Evolutionary conservation across 2,113 vertebrate genomes (phyloP).

Genomic region (Microcebus jonahi): DNA sequence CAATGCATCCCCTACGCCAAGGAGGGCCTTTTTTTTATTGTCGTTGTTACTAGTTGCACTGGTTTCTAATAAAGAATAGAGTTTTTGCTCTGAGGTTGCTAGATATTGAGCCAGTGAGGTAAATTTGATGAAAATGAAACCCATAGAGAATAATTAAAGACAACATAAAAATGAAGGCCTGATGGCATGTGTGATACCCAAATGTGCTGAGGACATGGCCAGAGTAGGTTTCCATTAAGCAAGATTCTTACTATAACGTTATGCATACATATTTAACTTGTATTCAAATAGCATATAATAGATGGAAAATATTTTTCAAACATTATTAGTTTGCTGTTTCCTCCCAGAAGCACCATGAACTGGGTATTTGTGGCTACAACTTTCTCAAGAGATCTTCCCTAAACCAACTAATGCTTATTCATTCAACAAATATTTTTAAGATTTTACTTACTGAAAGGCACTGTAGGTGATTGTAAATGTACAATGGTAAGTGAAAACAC

Average conservation of each 20-base stretch:
- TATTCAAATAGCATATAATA: not conserved
- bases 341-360: not conserved
- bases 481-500: not conserved
- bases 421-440: not conserved
- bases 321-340: not conserved
- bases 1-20: not conserved
- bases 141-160: not conserved
- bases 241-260: not conserved
- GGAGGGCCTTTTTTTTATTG: not conserved
- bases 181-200: accelerated
- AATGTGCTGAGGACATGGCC: not conserved
- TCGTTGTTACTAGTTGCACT: not conserved
- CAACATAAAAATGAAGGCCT: not conserved
- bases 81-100: not conserved
- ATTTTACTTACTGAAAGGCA: not conserved
- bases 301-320: not conserved
- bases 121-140: not conserved
- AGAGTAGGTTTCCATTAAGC: not conserved
- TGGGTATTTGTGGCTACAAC: not conserved
- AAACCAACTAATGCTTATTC: not conserved
- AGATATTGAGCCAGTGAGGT: not conserved
- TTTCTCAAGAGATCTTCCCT: not conserved
- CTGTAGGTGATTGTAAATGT: not conserved
- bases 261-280: not conserved
- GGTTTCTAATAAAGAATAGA: not conserved